phyloP scores from a whole-genome alignment of 2,113 vertebrate species.

The Ophiodon elongatus region DNA sequence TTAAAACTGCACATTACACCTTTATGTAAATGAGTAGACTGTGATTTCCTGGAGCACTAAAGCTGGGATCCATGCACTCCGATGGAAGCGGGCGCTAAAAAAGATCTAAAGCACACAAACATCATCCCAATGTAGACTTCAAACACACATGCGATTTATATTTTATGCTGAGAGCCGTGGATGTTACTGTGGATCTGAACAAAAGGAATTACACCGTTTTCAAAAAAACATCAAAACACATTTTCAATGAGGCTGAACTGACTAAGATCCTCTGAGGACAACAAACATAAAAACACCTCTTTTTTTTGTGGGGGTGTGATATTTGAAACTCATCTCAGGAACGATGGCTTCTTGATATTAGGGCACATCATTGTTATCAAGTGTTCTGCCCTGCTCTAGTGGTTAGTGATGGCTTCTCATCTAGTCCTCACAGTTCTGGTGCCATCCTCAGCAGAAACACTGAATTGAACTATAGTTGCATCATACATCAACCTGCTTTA shows the following conservation, averaged over 20 bases:
- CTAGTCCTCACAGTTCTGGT: constrained; percentile 21
- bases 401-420: constrained; percentile 42
- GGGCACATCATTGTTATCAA: neutral
- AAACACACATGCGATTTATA: constrained; percentile 23
- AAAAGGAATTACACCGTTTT: constrained; percentile 9
- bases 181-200: constrained; percentile 2
- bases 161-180: constrained; percentile 24
- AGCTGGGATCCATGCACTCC: neutral
- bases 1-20: neutral
- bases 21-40: neutral
- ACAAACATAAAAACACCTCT: neutral
- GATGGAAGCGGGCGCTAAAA: neutral
- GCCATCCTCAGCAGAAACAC: constrained; percentile 36
- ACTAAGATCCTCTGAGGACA: constrained; percentile 12
- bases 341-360: constrained; percentile 10
- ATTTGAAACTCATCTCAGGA: constrained; percentile 19
- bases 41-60: neutral
- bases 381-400: constrained; percentile 11
- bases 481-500: constrained; percentile 15
- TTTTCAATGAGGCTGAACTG: constrained; percentile 18
- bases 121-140: constrained; percentile 22
- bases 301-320: neutral
- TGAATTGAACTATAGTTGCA: constrained; percentile 23
- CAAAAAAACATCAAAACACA: constrained; percentile 34
- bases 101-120: constrained; percentile 8